Evolutionary conservation across 2,113 vertebrate genomes (phyloP).

Genomic region (mouse (Mus musculus)): GRCm39 chr5:74631001-74631500

Average conservation of each 20-base stretch:
- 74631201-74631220: neutral
- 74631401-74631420: neutral
- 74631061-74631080: neutral
- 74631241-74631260: neutral
- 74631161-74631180: neutral
- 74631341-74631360: neutral
- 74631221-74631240: neutral
- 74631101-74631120: neutral
- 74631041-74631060: slow-evolving; percentile 1
- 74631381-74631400: neutral
- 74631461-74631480: neutral
- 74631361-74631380: neutral
- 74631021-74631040: neutral
- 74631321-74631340: neutral
- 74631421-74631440: neutral
- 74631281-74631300: neutral
- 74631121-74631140: neutral
- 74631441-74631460: neutral
- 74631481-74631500: neutral
- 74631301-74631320: too few species aligned
- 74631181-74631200: neutral
- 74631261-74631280: too few species aligned
- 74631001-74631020: neutral
- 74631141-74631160: neutral
- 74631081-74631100: too few species aligned